Base-by-base conservation (phyloP, 2,113 vertebrate species). In the Corynorhinus townsendii region DNA sequence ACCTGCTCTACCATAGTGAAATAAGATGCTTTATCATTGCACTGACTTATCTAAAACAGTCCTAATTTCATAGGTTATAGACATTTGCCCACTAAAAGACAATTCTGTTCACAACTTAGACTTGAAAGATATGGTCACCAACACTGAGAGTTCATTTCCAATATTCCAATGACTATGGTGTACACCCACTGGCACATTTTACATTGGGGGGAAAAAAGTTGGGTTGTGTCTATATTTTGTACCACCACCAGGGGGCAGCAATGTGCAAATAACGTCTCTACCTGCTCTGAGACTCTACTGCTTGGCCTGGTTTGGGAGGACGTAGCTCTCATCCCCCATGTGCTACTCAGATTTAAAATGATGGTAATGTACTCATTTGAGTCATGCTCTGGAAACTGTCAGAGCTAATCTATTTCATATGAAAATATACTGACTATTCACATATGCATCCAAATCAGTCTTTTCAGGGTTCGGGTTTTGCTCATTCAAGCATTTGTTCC, bases 241-340 rank as follows among this genome's bases (percentile, higher is more conserved):
- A 26, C 0, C 0, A 89, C 85, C 97, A 97, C 95, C n/a, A 90
- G 97, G 90, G 96, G 93, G 97, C 96, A 96, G 97, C 96, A 96
- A 95, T 35, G 90, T 45, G 97, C 96, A 96, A 92, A 90, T 86
- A 96, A 97, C 93, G 9, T 75, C 49, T 40, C 52, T 30, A 1
- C 4, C 45, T 1, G 56, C 45, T 11, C 14, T 0, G 24, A 11
- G 76, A 30, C 62, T 14, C 45, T 24, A 11, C 19, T 4, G 16
- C 33, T 76, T 4, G 62, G 82, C 72, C 52, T 14, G 84, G 43
- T n/a, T 43, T 76, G 52, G 72, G 49, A 77, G 28, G 69, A 2
- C 11, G 45, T 20, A 56, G 33, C 16, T 80, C 52, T 54, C 45
- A 0, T 11, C n/a, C 30, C 30, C n/a, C 35, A 0, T 1, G 10